Evolutionary conservation across 2,113 vertebrate genomes (phyloP).

Genomic region (Nesoenas mayeri): DNA sequence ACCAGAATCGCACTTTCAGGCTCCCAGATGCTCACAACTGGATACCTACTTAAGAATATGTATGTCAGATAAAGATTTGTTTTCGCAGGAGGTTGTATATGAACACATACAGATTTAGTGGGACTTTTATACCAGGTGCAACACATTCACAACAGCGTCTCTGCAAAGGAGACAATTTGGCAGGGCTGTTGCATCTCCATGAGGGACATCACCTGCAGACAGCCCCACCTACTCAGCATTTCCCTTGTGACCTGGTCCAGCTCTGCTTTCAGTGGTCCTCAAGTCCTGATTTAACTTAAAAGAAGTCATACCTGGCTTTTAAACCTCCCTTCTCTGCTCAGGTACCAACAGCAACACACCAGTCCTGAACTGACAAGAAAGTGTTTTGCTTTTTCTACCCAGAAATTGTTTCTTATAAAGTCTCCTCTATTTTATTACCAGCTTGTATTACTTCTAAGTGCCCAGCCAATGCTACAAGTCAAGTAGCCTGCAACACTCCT

Average conservation of each 20-base stretch:
- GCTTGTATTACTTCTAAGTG: too few relatives aligned
- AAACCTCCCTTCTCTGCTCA: neutral
- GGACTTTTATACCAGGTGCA: neutral
- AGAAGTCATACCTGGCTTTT: neutral
- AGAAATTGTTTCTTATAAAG: neutral
- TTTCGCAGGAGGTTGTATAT: neutral
- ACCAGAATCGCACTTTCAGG: accelerated
- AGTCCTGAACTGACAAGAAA: neutral
- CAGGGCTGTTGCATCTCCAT: neutral
- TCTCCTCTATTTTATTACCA: too few relatives aligned
- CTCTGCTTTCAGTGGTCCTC: neutral
- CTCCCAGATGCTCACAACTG: neutral
- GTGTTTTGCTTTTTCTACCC: neutral
- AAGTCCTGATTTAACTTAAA: neutral
- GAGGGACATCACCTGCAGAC: neutral
- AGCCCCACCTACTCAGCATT: neutral
- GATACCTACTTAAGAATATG: neutral
- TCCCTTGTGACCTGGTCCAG: neutral
- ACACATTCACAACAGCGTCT: neutral
- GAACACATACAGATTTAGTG: accelerated
- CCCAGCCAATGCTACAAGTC: neutral
- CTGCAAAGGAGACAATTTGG: neutral
- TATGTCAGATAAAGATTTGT: neutral
- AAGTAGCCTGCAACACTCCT: neutral
- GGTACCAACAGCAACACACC: neutral